Percentiles rank a stretch among this genome's conserved stretches.
Conservation (phyloP, 2,797 vertebrate species). For the Labeo calbasu region DNA sequence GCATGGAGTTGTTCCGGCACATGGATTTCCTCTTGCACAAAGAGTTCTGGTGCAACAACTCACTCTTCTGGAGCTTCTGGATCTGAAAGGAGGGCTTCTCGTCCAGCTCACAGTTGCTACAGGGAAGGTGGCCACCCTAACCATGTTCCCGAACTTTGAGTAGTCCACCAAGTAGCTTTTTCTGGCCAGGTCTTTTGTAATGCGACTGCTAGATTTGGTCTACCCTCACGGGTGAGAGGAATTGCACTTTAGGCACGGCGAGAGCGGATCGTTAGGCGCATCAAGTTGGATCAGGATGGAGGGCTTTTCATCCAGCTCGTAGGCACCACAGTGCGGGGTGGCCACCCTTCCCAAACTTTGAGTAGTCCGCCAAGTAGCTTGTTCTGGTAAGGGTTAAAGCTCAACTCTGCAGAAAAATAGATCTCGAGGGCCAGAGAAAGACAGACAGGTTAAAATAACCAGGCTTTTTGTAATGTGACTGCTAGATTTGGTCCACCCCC, state of each 20-base stretch:
- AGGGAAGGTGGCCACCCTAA: no score
- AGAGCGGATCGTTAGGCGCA: no score
- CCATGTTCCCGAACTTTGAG: no score
- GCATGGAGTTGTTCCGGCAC: slow-evolving; percentile 88
- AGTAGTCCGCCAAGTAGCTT: slow-evolving; percentile 92
- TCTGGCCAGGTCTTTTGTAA: no score
- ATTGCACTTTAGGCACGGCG: no score
- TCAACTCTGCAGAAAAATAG: neutral
- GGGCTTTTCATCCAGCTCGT: slow-evolving; percentile 94
- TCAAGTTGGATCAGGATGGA: slow-evolving; percentile 89
- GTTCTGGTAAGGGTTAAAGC: neutral
- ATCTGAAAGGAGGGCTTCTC: slow-evolving; percentile 96
- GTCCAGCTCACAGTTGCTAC: slow-evolving; percentile 85
- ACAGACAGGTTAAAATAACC: slow-evolving; percentile 51
- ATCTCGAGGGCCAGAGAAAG: neutral
- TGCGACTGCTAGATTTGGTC: no score
- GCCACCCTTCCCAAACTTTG: slow-evolving; percentile 97
- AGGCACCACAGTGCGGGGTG: slow-evolving; percentile 88
- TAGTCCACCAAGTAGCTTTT: no score
- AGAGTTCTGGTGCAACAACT: slow-evolving; percentile 95
- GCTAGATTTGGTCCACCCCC: slow-evolving; percentile 81
- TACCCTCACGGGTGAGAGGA: no score
- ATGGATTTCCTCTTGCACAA: slow-evolving; percentile 94
- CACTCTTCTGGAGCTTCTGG: slow-evolving; percentile 95
- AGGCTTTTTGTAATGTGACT: slow-evolving; percentile 84